Conservation (phyloP, 2,113 vertebrate species). For the Oryzias melastigma region DNA sequence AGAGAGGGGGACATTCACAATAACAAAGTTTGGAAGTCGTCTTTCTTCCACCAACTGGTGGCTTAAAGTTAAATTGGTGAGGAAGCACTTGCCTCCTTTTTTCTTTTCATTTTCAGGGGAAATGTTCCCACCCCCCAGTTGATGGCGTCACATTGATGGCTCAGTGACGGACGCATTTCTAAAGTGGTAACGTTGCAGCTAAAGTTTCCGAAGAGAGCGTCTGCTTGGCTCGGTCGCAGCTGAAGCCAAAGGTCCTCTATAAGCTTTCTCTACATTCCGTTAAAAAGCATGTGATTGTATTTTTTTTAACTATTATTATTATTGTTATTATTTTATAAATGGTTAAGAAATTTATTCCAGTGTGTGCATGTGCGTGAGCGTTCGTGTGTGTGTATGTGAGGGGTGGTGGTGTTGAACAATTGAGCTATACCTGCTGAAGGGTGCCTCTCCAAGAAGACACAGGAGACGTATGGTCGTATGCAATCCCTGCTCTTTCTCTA, state of each 20-base stretch:
- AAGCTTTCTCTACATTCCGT: conserved; percentile 75
- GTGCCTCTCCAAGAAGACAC: conserved; percentile 54
- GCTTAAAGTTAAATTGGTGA: too few species aligned
- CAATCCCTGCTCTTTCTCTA: conserved; percentile 70
- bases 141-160: conserved; percentile 3
- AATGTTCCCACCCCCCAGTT: conserved; percentile 29
- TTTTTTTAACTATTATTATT: too few species aligned
- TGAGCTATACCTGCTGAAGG: conserved; percentile 67
- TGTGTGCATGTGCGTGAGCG: conserved; percentile 18
- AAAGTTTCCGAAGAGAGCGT: conserved; percentile 29
- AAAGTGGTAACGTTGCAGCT: conserved; percentile 5
- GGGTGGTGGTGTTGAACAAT: conserved; percentile 19
- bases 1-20: not conserved
- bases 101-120: conserved; percentile 18
- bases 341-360: conserved; percentile 39
- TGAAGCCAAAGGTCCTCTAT: conserved; percentile 49
- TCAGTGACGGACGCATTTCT: conserved; percentile 28
- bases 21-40: too few species aligned
- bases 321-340: conserved; percentile 46
- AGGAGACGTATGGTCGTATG: conserved; percentile 68
- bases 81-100: not conserved
- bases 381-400: conserved; percentile 7
- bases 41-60: too few species aligned
- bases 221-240: conserved; percentile 32
- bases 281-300: conserved; percentile 74